Percentiles rank a stretch among this genome's conserved stretches.
Conservation (phyloP, 2,888 invertebrate species). For the Orthosia cruda region DNA sequence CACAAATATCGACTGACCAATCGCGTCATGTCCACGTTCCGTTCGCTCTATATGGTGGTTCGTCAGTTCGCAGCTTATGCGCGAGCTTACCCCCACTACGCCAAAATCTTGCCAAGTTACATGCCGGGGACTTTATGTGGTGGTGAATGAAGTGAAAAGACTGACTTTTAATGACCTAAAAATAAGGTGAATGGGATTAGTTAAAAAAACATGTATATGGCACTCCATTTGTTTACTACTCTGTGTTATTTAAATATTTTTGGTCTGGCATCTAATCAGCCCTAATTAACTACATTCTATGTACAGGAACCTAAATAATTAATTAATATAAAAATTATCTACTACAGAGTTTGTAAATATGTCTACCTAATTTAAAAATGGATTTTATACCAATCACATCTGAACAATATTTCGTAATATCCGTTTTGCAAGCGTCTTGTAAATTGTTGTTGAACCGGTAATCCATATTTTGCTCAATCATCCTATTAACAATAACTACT, state of each 20-base stretch:
- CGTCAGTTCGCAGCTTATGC: no score
- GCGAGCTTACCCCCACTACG: no score
- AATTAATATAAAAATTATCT: slow-evolving; percentile 13
- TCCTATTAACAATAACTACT: slow-evolving; percentile 96
- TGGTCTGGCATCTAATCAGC: slow-evolving; percentile 1
- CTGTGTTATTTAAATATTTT: not conserved
- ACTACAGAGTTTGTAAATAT: slow-evolving; percentile 58
- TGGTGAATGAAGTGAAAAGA: not conserved
- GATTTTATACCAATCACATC: slow-evolving; percentile 84
- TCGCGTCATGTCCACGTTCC: no score
- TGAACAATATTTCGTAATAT: slow-evolving; percentile 94
- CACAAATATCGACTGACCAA: no score
- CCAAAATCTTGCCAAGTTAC: no score
- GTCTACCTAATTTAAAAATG: slow-evolving; percentile 63
- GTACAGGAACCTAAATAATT: slow-evolving; percentile 9
- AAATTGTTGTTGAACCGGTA: slow-evolving; percentile 97
- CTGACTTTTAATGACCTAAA: not conserved
- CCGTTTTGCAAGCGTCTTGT: slow-evolving; percentile 95
- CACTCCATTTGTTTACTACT: slow-evolving; percentile 41
- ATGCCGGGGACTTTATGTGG: no score
- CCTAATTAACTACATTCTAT: slow-evolving; percentile 9
- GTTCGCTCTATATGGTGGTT: no score
- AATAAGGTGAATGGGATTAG: not conserved
- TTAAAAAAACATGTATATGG: slow-evolving; percentile 4
- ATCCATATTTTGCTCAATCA: slow-evolving; percentile 98